phyloP scores from a whole-genome alignment of 2,888 invertebrate genomes.

The Parnassius orleans region DNA sequence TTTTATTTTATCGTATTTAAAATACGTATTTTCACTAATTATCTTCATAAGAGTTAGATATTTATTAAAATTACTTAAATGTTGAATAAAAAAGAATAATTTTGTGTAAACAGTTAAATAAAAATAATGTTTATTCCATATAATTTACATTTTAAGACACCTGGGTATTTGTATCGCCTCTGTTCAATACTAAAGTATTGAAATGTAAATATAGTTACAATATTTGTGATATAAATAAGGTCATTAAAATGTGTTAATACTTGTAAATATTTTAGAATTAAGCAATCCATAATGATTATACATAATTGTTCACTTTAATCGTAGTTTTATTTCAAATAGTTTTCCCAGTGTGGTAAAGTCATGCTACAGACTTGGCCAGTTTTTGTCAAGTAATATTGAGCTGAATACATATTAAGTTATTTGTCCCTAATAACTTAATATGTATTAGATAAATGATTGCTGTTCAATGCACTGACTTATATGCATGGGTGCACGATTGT shows the following conservation, averaged over 20 bases:
- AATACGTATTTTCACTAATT: background rate
- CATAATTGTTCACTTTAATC: conserved; percentile 64
- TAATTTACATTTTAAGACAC: conserved; percentile 1
- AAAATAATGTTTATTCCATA: no score
- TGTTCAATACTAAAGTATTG: conserved; percentile 23
- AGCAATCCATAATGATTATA: conserved; percentile 53
- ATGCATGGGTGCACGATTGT: no score
- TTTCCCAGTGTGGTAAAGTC: no score
- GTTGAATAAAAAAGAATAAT: no score
- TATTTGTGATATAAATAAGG: conserved; percentile 43
- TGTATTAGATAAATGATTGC: no score
- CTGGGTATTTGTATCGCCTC: conserved; percentile 4
- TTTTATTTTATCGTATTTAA: background rate
- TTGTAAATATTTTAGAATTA: conserved; percentile 61
- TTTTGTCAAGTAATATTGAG: no score
- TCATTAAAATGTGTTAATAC: conserved; percentile 49
- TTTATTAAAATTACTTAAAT: background rate
- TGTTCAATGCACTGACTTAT: no score
- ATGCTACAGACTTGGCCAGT: no score
- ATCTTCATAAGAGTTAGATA: background rate
- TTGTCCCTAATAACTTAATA: no score
- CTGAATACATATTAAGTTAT: no score
- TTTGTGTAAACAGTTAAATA: no score
- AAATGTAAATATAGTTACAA: conserved; percentile 36
- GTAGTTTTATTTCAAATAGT: conserved; percentile 45